Evolutionary conservation across 37 sponge, comb jelly and placozoan genomes (phyloP).

Genomic region (Beroe ovata): DNA sequence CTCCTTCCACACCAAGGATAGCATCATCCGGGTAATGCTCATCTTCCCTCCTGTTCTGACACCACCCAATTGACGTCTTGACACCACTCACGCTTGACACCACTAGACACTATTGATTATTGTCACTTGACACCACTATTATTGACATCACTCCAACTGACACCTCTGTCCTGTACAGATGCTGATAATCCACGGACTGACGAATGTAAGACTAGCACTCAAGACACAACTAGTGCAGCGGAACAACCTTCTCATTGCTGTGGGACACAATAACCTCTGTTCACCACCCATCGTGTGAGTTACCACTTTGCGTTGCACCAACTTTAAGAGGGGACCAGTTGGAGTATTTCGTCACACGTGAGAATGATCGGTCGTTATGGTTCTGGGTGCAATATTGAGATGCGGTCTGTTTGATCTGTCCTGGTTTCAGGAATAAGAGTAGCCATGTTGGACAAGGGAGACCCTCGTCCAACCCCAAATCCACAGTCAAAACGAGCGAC

Average conservation of each 20-base stretch:
- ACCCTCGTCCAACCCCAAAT: background rate
- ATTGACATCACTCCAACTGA: too few species aligned
- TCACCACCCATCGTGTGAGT: background rate
- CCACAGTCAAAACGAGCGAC: constrained; percentile 42
- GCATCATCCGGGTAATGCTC: constrained; percentile 29
- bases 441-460: background rate
- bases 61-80: too few species aligned
- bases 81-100: too few species aligned
- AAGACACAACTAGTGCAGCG: constrained; percentile 56
- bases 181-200: constrained; percentile 54
- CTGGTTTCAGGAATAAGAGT: background rate
- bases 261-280: constrained; percentile 25
- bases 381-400: too few species aligned
- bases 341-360: too few species aligned
- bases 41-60: too few species aligned
- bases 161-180: too few species aligned
- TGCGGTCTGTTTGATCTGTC: too few species aligned
- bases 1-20: constrained; percentile 56
- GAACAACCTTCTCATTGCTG: constrained; percentile 59
- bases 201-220: constrained; percentile 38
- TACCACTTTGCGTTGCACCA: background rate
- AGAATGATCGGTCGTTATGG: too few species aligned
- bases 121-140: background rate
- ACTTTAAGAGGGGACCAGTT: too few species aligned
- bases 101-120: too few species aligned